Base-by-base conservation (phyloP, 2,888 invertebrate species). In the Drosophila dives region DNA sequence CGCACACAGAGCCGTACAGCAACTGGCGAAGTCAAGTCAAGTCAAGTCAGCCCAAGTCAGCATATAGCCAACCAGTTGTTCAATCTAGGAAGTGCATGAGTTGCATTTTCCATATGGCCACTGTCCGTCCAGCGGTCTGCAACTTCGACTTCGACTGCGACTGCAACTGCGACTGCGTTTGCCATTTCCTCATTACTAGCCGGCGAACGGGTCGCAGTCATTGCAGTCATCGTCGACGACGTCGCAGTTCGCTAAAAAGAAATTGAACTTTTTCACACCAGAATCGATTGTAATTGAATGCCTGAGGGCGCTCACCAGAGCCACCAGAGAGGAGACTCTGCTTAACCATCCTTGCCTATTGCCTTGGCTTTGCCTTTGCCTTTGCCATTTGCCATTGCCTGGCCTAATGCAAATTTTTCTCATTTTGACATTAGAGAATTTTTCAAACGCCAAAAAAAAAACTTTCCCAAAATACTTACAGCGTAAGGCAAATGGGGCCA, bases 251-350 rank as follows among this genome's bases (percentile, higher is more conserved):
- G 76, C 77, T 64, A 59, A 72, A 85, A 89, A 88, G 88, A 91
- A 91, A 90, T 91, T 90, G 91, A 89, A 91, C 91, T 89, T 91
- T 90, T 90, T 90, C 91, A 90, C 91, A 90, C 91, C 88, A 91
- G 91, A 90, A 91, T 90, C 90, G 91, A 91, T 90, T 89, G 88
- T 91, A 90, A 90, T 91, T 91, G 90, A 91, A 90, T 91, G 90
- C 91, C 90, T 72, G 75, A 83, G 91, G 90, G 84, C 80, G 68
- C 67, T 68, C 75, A 54, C 49, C 68, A 62, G 20, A 66, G 65
- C 83, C 68, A 64, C 70, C 66, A 75, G 54, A 77, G 72, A 83
- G 82, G 65, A 83, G 82, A 64, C 80, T 70, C 64, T 64, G 72
- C 54, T 51, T 64, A 72, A 64, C 72, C 59, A 69, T 51, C 45